Evolutionary conservation across 1,140 invertebrate species (phyloP), one percentile per base, ranked within the genome.

Genomic region (Choristoneura fumiferana): DNA sequence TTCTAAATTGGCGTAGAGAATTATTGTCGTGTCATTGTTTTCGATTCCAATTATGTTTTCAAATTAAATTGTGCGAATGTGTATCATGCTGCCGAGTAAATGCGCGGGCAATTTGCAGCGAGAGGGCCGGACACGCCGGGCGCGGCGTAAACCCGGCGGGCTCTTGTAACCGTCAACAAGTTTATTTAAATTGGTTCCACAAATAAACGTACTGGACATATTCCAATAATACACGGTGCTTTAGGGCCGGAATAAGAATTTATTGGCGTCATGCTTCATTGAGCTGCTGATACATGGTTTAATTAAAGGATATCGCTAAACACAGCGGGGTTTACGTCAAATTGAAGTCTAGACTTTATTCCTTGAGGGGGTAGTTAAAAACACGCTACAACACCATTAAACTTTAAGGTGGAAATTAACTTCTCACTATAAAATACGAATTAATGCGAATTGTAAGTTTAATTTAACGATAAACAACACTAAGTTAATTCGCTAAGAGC

Each of bases 141-240:
- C 29, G 38, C 53, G 55, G 62, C 59, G 62, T 63, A 57, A 58
- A 43, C 43, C 60, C 58, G 52, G 59, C 34, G 35, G 63, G 49
- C 60, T 49, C 57, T 65, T 59, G 60, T 66, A 66, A 62, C 62
- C 58, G 59, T 65, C 60, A 60, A 62, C 63, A 66, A 66, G 64
- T 64, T 65, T 67, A 67, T 67, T 64, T 67, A 70, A 67, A 70
- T 71, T 67, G 68, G 58, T 64, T 56, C 60, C 49, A 57, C 60
- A 71, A 71, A 67, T 67, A 67, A 71, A 65, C 57, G 45, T 54
- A 37, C 62, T 63, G 54, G 54, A 62, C 38, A 60, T 15, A 39
- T 57, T 39, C 14, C 54, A 22, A 52, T 56, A 58, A 66, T 10
- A 63, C 58, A 10, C 17, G 43, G 43, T 49, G 43, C 43, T 49